phyloP scores from a whole-genome alignment of 2,888 invertebrate genomes.

The Oligia latruncula region DNA sequence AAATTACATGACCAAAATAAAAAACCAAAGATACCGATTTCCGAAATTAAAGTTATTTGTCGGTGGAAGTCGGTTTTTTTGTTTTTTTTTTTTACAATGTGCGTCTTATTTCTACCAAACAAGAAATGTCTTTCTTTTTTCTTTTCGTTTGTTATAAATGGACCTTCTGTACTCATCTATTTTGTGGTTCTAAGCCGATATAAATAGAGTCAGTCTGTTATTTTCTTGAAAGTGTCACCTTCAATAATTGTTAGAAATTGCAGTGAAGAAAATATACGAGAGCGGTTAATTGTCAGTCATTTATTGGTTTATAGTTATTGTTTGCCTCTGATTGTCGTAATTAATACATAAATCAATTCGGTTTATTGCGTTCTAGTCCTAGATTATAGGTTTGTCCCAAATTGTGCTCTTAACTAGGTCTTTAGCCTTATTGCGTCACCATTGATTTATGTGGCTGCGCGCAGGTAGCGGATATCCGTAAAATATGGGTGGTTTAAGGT shows the following conservation, averaged over 20 bases:
- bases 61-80: no score
- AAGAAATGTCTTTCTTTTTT: neutral
- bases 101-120: neutral
- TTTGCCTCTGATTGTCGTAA: neutral
- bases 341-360: neutral
- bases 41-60: no score
- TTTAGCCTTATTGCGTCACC: neutral
- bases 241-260: slow-evolving; percentile 32
- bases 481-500: neutral
- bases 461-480: neutral
- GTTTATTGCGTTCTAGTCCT: neutral
- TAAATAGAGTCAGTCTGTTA: neutral
- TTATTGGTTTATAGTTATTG: slow-evolving; percentile 13
- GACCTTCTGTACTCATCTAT: neutral
- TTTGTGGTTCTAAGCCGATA: neutral
- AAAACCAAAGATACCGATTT: no score
- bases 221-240: slow-evolving; percentile 35
- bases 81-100: neutral
- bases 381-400: neutral
- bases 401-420: neutral
- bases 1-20: no score
- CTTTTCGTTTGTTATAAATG: neutral
- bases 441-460: neutral
- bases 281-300: slow-evolving; percentile 17
- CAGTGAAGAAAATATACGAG: slow-evolving; percentile 24